Evolutionary conservation across 2,888 invertebrate genomes (phyloP).

Genomic region (Mycalesis mineus): DNA sequence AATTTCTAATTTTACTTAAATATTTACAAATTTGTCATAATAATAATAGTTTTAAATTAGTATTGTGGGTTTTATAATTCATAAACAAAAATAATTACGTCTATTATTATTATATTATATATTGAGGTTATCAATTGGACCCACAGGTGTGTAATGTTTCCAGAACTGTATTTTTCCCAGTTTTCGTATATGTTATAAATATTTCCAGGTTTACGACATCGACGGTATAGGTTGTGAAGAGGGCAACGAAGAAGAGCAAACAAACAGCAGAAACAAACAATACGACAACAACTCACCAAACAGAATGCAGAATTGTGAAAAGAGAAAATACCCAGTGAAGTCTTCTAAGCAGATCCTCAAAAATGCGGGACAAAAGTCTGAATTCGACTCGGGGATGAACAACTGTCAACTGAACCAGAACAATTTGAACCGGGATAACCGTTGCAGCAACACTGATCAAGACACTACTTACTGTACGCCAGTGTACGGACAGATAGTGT

Average conservation of each 20-base stretch:
- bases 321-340: slow-evolving; percentile 54
- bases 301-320: slow-evolving; percentile 39
- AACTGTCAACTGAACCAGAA: slow-evolving; percentile 65
- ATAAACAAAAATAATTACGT: too few species aligned
- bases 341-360: slow-evolving; percentile 71
- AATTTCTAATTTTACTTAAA: too few species aligned
- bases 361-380: slow-evolving; percentile 71
- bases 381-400: slow-evolving; percentile 74
- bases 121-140: too few species aligned
- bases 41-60: too few species aligned
- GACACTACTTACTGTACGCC: slow-evolving; percentile 72
- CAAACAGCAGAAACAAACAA: slow-evolving; percentile 39
- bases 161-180: too few species aligned
- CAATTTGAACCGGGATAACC: slow-evolving; percentile 46
- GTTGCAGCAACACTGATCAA: slow-evolving; percentile 44
- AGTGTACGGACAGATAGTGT: slow-evolving; percentile 71
- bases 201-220: slow-evolving; percentile 68
- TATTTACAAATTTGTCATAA: too few species aligned
- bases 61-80: too few species aligned
- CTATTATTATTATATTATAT: too few species aligned
- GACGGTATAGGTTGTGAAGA: slow-evolving; percentile 68
- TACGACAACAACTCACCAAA: slow-evolving; percentile 47
- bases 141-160: too few species aligned
- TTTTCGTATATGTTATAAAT: neutral
- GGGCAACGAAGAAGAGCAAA: slow-evolving; percentile 57